Conservation (phyloP, 2,113 vertebrate species). For the Hyperoodon ampullatus region DNA sequence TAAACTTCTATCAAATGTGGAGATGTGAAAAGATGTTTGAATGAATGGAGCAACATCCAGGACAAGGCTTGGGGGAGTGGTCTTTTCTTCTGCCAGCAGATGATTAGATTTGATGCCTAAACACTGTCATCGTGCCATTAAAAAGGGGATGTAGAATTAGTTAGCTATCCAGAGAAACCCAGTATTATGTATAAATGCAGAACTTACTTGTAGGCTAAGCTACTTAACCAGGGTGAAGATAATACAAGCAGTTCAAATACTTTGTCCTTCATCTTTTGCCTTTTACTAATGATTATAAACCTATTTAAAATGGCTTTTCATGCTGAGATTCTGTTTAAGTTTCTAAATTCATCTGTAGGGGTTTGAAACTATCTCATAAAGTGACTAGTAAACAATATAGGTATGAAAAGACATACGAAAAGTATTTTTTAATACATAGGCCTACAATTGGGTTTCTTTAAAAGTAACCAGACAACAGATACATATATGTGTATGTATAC, state of each 20-base stretch:
- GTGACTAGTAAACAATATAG: background rate
- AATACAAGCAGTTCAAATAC: background rate
- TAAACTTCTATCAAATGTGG: background rate
- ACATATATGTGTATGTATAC: background rate
- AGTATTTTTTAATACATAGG: background rate
- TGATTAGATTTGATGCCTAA: background rate
- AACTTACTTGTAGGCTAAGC: background rate
- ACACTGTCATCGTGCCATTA: background rate
- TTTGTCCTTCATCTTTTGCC: background rate
- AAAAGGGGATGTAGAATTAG: background rate
- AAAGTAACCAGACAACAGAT: background rate
- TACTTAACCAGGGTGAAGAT: background rate
- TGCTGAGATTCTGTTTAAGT: background rate
- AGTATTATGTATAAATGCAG: background rate
- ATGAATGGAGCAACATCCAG: background rate
- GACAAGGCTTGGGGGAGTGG: background rate
- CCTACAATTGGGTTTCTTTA: background rate
- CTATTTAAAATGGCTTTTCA: background rate
- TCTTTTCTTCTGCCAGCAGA: background rate
- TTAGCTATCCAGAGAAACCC: background rate
- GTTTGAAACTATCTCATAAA: slow-evolving; percentile 14
- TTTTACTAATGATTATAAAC: background rate
- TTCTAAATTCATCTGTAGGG: background rate
- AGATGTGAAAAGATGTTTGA: background rate
- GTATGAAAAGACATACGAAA: background rate